These are phyloP conservation scores for Tachuris rubrigastra DNA, from an alignment of 2,113 vertebrate species.

Conservation along the genomic window DNA sequence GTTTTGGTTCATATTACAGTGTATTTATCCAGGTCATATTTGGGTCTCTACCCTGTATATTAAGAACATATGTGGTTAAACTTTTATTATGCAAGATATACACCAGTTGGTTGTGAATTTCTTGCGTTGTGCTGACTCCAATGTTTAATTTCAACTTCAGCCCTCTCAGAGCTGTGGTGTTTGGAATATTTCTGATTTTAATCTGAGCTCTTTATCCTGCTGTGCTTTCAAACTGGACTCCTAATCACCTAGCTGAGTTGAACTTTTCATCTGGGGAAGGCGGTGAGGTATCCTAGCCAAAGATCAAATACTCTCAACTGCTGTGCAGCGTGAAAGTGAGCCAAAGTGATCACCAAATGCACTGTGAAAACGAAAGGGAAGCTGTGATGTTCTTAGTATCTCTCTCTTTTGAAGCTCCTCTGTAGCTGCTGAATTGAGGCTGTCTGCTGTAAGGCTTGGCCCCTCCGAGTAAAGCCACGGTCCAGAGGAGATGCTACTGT, in stretches of 20 bases:
- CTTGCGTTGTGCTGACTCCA: constrained; percentile 54
- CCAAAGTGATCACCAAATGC: background rate
- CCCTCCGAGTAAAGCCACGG: background rate
- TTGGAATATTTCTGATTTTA: constrained; percentile 66
- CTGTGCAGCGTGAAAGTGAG: background rate
- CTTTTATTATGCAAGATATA: constrained; percentile 62
- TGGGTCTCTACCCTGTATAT: constrained; percentile 43
- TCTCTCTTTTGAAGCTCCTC: background rate
- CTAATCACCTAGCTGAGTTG: constrained; percentile 34
- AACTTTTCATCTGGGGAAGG: constrained; percentile 43
- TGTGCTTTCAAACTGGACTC: constrained; percentile 47
- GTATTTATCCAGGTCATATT: constrained; percentile 55
- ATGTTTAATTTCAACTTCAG: constrained; percentile 58
- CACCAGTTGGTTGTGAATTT: constrained; percentile 51
- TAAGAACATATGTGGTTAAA: constrained; percentile 67
- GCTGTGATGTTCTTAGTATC: background rate
- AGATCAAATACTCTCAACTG: constrained; percentile 57
- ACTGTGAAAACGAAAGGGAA: background rate
- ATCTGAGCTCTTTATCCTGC: constrained; percentile 58
- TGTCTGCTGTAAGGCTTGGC: background rate
- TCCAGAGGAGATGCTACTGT: background rate
- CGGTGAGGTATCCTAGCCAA: constrained; percentile 15
- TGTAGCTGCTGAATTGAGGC: background rate
- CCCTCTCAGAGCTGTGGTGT: background rate
- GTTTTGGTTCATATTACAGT: constrained; percentile 29